These are phyloP conservation scores for Laspeyria flexula DNA, from an alignment of 2,888 invertebrate genomes.

Conservation along the genomic window DNA sequence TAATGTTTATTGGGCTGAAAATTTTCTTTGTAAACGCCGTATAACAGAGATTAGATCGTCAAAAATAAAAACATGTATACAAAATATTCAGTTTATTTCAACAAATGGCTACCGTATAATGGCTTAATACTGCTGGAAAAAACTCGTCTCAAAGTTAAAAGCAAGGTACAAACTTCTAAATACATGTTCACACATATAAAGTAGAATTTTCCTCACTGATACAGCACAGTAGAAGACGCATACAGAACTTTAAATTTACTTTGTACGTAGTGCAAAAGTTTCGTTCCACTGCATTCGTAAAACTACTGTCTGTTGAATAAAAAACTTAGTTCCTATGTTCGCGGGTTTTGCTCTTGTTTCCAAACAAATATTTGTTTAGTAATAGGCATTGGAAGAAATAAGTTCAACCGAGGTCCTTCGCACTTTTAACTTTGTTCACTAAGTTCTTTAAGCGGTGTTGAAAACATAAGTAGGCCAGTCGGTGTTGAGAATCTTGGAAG, in stretches of 20 bases:
- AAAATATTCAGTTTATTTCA: not conserved
- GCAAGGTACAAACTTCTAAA: constrained; percentile 24
- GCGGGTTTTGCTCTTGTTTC: constrained; percentile 28
- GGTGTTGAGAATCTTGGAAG: not conserved
- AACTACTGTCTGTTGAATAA: constrained; percentile 27
- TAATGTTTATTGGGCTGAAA: no score
- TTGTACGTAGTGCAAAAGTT: constrained; percentile 38
- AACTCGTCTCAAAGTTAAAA: not conserved
- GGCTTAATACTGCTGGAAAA: not conserved
- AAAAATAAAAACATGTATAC: no score
- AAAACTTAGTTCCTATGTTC: constrained; percentile 35
- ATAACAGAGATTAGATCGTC: no score
- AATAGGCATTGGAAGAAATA: constrained; percentile 39
- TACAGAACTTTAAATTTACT: constrained; percentile 47
- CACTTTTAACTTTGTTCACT: constrained; percentile 23
- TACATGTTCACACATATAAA: constrained; percentile 27
- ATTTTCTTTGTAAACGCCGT: no score
- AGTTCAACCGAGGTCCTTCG: constrained; percentile 25
- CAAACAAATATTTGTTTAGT: constrained; percentile 43
- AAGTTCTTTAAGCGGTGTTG: constrained; percentile 13
- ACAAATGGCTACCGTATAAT: no score
- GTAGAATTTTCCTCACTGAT: constrained; percentile 30
- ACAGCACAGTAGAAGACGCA: constrained; percentile 29
- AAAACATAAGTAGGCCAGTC: constrained; percentile 9
- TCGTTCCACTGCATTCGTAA: constrained; percentile 32